Base-by-base conservation (phyloP, 2,113 vertebrate species). In the Corapipo altera region DNA sequence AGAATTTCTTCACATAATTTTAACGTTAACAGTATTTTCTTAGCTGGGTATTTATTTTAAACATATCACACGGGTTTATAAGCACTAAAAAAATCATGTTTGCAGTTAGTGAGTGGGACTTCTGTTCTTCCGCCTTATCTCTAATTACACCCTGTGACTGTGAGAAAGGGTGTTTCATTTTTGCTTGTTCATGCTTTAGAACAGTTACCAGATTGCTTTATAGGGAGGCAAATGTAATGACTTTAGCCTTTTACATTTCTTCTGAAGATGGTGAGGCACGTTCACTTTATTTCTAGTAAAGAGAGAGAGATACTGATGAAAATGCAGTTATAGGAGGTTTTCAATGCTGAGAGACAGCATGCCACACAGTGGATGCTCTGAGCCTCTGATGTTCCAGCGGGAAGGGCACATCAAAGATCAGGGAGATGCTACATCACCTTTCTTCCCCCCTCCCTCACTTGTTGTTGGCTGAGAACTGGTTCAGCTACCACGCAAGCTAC, bases 101-200 rank as follows among this genome's bases (percentile, higher is more conserved):
- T 72, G n/a, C 64, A 76, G 69, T 64, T 59, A 67, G 23, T 35
- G 55, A 93, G 95, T 88, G 48, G 44, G 33, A 81, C 72, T 90
- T 94, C 37, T 64, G 72, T 76, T 88, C 79, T 77, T 96, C 75
- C 83, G 35, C 57, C 75, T 58, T 91, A 73, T 59, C 75, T 90
- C 51, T 93, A 58, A 82, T 89, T 89, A 41, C 19, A 83, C 11
- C 39, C 32, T 1, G 4, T 88, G 58, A 58, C 30, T 70, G 33
- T 84, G 69, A 83, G 75, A 85, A 71, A 1, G 1, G 22, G 5
- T 82, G 62, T 95, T 95, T 94, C 49, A 32, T 62, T 96, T 93
- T 93, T 58, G 54, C 59, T 91, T 69, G 51, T 75, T 85, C 70
- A 54, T 65, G 43, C 46, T 87, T 49, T 33, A 73, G 22, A 67